phyloP scores from a whole-genome alignment of 2,888 invertebrate species.

The Cheiracanthium punctorium region DNA sequence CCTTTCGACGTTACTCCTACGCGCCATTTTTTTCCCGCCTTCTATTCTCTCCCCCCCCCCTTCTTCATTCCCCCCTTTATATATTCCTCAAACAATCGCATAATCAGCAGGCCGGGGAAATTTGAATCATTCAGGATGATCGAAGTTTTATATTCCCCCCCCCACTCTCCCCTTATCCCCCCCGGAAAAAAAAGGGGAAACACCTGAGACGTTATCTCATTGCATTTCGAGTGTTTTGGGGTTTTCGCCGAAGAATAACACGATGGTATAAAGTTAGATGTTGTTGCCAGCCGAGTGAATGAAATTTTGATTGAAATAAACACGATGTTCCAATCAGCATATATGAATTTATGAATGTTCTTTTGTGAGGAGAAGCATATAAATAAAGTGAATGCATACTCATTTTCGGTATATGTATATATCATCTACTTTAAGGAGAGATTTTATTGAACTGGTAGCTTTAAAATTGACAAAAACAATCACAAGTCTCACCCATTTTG shows the following conservation, averaged over 20 bases:
- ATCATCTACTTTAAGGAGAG: too few species aligned
- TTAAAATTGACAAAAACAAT: too few species aligned
- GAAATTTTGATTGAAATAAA: slow-evolving; percentile 7
- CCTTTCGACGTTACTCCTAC: too few species aligned
- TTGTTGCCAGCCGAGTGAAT: neutral
- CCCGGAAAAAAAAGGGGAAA: neutral
- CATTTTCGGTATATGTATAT: too few species aligned
- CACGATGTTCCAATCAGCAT: slow-evolving; percentile 2
- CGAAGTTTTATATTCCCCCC: neutral
- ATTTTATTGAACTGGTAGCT: too few species aligned
- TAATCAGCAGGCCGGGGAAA: slow-evolving; percentile 1
- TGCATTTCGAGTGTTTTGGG: neutral
- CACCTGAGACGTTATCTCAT: slow-evolving; percentile 10
- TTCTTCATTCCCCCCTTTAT: neutral
- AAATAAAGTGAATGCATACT: too few species aligned
- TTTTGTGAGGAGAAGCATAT: too few species aligned
- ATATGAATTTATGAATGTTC: neutral
- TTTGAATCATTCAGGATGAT: slow-evolving; percentile 8
- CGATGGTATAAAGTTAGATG: neutral
- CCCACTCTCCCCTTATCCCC: neutral
- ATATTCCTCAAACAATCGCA: slow-evolving; percentile 10
- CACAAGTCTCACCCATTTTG: too few species aligned
- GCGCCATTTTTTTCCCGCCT: too few species aligned
- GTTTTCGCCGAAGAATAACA: neutral
- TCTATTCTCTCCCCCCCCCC: neutral